Evolutionary conservation across 2,113 vertebrate genomes (phyloP).

Genomic region (Kryptolebias marmoratus): DNA sequence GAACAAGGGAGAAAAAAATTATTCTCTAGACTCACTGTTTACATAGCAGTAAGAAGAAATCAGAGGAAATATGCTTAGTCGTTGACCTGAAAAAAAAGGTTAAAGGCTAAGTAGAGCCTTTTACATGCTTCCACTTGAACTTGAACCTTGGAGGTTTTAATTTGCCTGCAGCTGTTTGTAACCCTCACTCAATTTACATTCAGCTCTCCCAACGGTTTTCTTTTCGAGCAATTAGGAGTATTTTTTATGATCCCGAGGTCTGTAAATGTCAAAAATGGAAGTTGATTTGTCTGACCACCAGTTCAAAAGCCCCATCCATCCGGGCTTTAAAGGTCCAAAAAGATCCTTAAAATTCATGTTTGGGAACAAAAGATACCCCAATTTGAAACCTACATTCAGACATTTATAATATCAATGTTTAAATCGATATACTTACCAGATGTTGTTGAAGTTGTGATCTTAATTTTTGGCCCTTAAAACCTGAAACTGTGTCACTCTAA

Average conservation of each 20-base stretch:
- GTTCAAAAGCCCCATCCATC: background rate
- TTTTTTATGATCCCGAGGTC: background rate
- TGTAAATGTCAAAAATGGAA: background rate
- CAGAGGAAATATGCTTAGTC: background rate
- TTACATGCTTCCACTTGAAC: background rate
- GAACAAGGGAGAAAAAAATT: conserved; percentile 2
- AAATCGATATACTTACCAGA: conserved; percentile 11
- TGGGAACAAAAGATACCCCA: background rate
- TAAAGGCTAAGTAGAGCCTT: conserved; percentile 1
- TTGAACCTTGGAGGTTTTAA: conserved; percentile 8
- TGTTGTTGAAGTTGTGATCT: conserved; percentile 8
- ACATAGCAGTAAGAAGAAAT: background rate
- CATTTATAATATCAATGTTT: background rate
- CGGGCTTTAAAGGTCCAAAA: too few species aligned
- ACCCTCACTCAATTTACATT: background rate
- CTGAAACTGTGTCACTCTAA: background rate
- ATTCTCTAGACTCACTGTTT: conserved; percentile 1
- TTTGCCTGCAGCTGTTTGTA: conserved; percentile 1
- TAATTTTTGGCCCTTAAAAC: conserved; percentile 17
- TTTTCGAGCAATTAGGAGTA: background rate
- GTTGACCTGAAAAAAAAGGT: background rate
- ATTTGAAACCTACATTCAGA: background rate
- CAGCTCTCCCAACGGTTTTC: background rate
- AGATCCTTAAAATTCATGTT: too few species aligned
- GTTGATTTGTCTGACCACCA: background rate